phyloP scores from a whole-genome alignment of 2,888 invertebrate species.

The Philopedon plagiatum region DNA sequence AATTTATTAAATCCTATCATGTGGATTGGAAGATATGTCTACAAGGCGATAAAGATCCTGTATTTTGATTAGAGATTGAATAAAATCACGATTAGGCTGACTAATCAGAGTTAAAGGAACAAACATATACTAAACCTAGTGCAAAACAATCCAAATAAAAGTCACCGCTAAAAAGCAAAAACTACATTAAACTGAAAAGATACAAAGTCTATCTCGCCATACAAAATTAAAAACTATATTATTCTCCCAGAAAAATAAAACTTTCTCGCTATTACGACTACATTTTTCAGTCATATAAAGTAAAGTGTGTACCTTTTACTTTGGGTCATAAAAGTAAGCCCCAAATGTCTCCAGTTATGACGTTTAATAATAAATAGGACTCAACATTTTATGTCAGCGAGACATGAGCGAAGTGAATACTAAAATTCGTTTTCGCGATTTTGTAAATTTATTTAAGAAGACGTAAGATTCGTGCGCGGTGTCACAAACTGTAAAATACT shows the following conservation, averaged over 20 bases:
- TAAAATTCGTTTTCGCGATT: conserved; percentile 18
- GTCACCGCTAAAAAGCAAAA: too few species aligned
- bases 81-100: too few species aligned
- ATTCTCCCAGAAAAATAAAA: background rate
- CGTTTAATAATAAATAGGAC: conserved; percentile 28
- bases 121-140: too few species aligned
- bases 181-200: too few species aligned
- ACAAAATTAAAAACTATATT: conserved; percentile 3
- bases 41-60: too few species aligned
- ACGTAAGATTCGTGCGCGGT: background rate
- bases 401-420: conserved; percentile 21
- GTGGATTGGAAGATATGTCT: too few species aligned
- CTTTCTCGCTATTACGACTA: background rate
- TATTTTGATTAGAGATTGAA: too few species aligned
- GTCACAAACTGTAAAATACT: background rate
- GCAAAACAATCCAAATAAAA: too few species aligned
- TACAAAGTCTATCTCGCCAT: background rate
- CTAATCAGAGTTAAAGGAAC: too few species aligned
- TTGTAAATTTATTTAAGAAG: conserved; percentile 19
- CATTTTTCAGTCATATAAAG: conserved; percentile 11
- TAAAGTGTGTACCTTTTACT: conserved; percentile 27
- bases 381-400: conserved; percentile 26
- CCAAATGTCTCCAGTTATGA: conserved; percentile 24
- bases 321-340: conserved; percentile 26
- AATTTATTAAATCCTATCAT: too few species aligned